Percentiles rank a stretch among this genome's conserved stretches.
Conservation (phyloP, 2,113 vertebrate genomes). For the Eudyptes chrysolophus region DNA sequence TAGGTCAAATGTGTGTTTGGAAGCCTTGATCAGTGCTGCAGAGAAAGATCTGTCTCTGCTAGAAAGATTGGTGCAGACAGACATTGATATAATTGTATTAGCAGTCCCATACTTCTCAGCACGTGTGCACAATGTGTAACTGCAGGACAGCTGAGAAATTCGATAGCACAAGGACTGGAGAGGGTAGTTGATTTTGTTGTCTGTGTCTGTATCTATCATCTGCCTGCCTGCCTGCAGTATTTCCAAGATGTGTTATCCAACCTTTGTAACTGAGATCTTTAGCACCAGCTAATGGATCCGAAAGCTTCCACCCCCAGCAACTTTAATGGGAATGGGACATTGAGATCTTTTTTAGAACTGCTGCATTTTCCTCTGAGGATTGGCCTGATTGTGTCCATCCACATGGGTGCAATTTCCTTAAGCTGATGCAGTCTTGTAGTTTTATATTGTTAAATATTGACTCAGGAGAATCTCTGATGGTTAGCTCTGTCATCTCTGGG, state of each 20-base stretch:
- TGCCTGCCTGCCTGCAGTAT: background rate
- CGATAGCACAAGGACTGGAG: background rate
- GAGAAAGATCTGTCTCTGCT: background rate
- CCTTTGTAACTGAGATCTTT: background rate
- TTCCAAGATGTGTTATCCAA: background rate
- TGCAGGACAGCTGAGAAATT: slow-evolving; percentile 25
- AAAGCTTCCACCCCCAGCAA: background rate
- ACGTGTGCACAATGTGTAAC: background rate
- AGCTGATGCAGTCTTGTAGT: background rate
- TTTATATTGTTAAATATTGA: background rate
- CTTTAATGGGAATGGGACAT: background rate
- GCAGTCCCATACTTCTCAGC: background rate
- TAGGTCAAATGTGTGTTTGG: slow-evolving; percentile 9
- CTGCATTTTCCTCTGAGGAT: background rate
- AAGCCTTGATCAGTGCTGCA: slow-evolving; percentile 11
- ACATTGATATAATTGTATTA: slow-evolving; percentile 17
- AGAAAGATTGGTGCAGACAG: background rate
- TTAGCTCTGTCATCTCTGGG: background rate
- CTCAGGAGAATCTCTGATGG: background rate
- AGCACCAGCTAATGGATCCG: background rate
- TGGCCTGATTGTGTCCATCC: background rate
- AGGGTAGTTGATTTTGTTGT: background rate
- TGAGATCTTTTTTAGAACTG: background rate
- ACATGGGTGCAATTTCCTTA: background rate
- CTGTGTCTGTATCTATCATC: background rate